Conservation (phyloP, 2,888 invertebrate species). For the Philaethria dido region DNA sequence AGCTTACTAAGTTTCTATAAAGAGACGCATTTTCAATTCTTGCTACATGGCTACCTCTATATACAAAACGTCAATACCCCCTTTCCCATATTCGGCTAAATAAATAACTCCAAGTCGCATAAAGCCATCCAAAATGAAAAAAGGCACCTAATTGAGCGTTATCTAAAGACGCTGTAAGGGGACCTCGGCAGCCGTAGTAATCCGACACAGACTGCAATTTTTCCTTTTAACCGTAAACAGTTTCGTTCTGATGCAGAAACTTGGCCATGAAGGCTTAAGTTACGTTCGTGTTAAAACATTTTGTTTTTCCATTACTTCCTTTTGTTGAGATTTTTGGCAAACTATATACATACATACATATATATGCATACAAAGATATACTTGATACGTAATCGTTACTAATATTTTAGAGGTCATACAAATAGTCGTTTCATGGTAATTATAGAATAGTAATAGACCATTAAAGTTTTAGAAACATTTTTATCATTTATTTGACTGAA, state of each 20-base stretch:
- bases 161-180: constrained; percentile 67
- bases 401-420: no score
- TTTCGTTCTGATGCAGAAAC: constrained; percentile 63
- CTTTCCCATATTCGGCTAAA: not conserved
- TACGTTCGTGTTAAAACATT: constrained; percentile 58
- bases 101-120: constrained; percentile 47
- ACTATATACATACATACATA: constrained; percentile 24
- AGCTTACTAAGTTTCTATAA: no score
- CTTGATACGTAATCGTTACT: no score
- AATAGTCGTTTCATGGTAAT: no score
- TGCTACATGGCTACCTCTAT: not conserved
- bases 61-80: not conserved
- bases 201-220: constrained; percentile 62
- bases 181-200: constrained; percentile 66
- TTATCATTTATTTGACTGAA: no score
- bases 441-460: no score
- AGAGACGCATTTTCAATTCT: not conserved
- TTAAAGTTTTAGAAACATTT: no score
- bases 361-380: not conserved
- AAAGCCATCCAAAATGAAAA: constrained; percentile 56
- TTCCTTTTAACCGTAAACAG: constrained; percentile 64
- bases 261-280: constrained; percentile 57
- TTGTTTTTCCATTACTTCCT: constrained; percentile 41
- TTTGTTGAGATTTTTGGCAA: constrained; percentile 38
- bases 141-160: constrained; percentile 77